Percentiles rank a stretch among this genome's conserved stretches.
These are phyloP conservation scores for Galerucella calmariensis DNA, from an alignment of 2,888 invertebrate species.

Conservation along the genomic window DNA sequence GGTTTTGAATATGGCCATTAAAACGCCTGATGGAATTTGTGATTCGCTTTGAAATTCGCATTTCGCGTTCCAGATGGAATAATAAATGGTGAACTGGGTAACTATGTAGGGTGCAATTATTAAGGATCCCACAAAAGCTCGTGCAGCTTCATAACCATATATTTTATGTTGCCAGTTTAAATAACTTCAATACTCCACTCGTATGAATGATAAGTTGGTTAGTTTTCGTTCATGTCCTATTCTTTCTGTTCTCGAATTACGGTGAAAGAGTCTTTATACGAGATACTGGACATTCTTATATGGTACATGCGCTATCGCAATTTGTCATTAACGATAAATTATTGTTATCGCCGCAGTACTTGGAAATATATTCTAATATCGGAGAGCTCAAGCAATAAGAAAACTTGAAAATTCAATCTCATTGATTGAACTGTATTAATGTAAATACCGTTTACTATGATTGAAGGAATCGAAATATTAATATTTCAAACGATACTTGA, in stretches of 20 bases:
- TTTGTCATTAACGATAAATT: too few relatives aligned
- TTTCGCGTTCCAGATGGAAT: constrained; percentile 29
- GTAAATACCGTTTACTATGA: too few relatives aligned
- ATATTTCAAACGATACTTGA: too few relatives aligned
- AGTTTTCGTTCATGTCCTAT: background rate
- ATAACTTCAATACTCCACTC: constrained; percentile 13
- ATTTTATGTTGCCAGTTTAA: constrained; percentile 14
- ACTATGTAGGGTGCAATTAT: constrained; percentile 15
- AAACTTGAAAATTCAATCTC: too few relatives aligned
- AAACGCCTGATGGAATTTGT: constrained; percentile 28
- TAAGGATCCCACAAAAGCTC: constrained; percentile 15
- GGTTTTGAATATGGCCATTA: constrained; percentile 10
- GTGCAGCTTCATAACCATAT: constrained; percentile 9
- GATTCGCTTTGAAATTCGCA: constrained; percentile 24
- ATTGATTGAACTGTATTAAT: too few relatives aligned
- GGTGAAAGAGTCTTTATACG: background rate
- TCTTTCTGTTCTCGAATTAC: background rate
- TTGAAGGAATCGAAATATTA: too few relatives aligned
- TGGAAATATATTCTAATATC: too few relatives aligned
- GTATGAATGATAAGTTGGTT: constrained; percentile 1
- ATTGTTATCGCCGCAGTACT: too few relatives aligned
- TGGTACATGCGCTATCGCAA: too few relatives aligned
- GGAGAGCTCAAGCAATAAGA: too few relatives aligned
- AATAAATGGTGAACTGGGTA: constrained; percentile 15
- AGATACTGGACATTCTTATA: too few relatives aligned